Evolutionary conservation across 2,888 invertebrate genomes (phyloP).

Genomic region (Octodonta nipae): DNA sequence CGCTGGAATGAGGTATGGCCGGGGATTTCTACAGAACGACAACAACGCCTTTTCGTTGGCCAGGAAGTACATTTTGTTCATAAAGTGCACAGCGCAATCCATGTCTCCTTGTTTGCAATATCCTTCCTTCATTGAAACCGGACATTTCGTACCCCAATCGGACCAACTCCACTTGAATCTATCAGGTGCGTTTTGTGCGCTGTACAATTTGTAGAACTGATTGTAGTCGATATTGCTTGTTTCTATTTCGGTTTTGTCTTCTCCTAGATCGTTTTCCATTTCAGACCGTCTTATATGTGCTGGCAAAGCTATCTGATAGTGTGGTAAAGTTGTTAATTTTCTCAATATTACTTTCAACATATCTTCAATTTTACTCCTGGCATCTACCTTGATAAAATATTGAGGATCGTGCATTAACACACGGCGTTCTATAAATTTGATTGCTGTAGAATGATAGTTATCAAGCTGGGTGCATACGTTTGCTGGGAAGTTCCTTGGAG

Average conservation of each 20-base stretch:
- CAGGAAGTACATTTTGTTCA: conserved; percentile 48
- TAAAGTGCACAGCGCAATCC: conserved; percentile 44
- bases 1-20: conserved; percentile 43
- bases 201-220: conserved; percentile 25
- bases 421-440: conserved; percentile 39
- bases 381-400: conserved; percentile 45
- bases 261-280: conserved; percentile 10
- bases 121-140: conserved; percentile 48
- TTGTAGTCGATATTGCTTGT: conserved; percentile 22
- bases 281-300: conserved; percentile 20
- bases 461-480: conserved; percentile 39
- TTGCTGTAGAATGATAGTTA: conserved; percentile 36
- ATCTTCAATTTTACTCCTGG: conserved; percentile 35
- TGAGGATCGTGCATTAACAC: conserved; percentile 42
- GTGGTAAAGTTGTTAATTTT: conserved; percentile 32
- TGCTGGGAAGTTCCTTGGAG: conserved; percentile 37
- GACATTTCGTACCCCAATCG: conserved; percentile 45
- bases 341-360: conserved; percentile 40
- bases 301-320: conserved; percentile 30
- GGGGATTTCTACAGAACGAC: conserved; percentile 47
- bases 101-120: conserved; percentile 38
- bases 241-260: conserved; percentile 14
- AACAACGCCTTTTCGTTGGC: conserved; percentile 40
- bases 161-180: conserved; percentile 40
- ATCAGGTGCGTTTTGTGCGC: conserved; percentile 23